Evolutionary conservation across 2,888 invertebrate species (phyloP).

Genomic region (Aphidoletes aphidimyza): DNA sequence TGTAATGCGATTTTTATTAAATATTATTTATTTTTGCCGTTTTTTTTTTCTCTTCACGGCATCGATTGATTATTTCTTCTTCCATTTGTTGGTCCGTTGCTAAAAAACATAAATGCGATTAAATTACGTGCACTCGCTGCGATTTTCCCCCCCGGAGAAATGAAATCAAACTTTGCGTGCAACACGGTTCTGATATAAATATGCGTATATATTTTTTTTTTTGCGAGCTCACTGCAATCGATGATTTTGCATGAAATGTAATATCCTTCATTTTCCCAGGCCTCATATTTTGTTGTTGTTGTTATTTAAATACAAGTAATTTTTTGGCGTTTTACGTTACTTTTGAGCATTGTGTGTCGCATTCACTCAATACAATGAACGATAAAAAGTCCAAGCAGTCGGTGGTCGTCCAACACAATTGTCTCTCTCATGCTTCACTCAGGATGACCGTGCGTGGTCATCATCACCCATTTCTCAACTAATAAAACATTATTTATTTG

Average conservation of each 20-base stretch:
- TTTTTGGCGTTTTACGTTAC: constrained; percentile 4
- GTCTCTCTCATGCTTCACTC: neutral
- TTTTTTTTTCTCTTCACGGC: neutral
- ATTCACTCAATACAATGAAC: too few species aligned
- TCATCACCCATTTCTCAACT: constrained; percentile 45
- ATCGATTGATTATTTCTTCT: too few species aligned
- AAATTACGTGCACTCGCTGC: constrained; percentile 3
- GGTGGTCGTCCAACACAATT: too few species aligned
- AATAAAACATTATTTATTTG: constrained; percentile 51
- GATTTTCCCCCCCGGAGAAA: neutral
- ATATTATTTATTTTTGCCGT: constrained; percentile 22
- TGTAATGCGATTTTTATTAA: constrained; percentile 41
- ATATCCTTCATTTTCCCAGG: constrained; percentile 45
- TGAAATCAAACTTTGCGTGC: constrained; percentile 38
- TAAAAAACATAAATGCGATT: constrained; percentile 10
- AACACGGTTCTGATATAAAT: neutral
- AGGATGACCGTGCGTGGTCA: constrained; percentile 1
- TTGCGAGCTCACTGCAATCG: neutral
- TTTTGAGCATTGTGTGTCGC: neutral
- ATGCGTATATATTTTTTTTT: neutral
- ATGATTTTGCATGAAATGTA: constrained; percentile 27
- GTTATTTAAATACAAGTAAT: constrained; percentile 6
- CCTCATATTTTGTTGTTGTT: neutral
- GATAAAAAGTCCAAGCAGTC: too few species aligned
- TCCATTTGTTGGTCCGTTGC: neutral